Conservation (phyloP, 2,888 invertebrate genomes). For the Antitype chi region DNA sequence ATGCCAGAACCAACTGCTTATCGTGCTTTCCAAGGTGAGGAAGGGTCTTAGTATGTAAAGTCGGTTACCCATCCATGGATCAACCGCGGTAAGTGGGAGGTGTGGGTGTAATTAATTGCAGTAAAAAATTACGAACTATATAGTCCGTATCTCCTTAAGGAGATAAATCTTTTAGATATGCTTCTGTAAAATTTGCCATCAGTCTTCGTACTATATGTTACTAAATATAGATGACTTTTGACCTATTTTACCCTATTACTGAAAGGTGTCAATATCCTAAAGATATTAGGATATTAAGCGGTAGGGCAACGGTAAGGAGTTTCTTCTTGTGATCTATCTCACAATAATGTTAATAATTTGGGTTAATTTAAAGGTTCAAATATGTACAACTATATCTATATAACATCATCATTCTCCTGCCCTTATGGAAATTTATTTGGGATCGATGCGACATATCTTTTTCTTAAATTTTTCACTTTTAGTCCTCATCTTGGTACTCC, state of each 20-base stretch:
- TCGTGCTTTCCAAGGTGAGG: too few species aligned
- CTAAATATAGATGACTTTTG: neutral
- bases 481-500: too few species aligned
- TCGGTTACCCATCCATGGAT: too few species aligned
- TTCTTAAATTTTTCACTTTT: too few species aligned
- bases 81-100: too few species aligned
- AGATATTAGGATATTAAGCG: neutral
- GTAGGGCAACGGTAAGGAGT: neutral
- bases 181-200: neutral
- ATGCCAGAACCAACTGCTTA: neutral
- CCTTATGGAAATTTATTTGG: too few species aligned
- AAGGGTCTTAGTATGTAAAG: too few species aligned
- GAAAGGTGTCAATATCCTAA: neutral
- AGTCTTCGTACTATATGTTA: neutral
- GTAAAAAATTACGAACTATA: neutral
- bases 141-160: too few species aligned
- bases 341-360: neutral
- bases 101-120: too few species aligned
- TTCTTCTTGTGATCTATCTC: neutral
- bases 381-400: neutral
- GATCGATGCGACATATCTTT: too few species aligned
- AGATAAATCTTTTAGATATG: neutral
- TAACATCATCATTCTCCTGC: too few species aligned
- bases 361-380: neutral
- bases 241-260: constrained; percentile 17